Base-by-base conservation (phyloP, 2,113 vertebrate species). In the Pachypanchax playfairii region DNA sequence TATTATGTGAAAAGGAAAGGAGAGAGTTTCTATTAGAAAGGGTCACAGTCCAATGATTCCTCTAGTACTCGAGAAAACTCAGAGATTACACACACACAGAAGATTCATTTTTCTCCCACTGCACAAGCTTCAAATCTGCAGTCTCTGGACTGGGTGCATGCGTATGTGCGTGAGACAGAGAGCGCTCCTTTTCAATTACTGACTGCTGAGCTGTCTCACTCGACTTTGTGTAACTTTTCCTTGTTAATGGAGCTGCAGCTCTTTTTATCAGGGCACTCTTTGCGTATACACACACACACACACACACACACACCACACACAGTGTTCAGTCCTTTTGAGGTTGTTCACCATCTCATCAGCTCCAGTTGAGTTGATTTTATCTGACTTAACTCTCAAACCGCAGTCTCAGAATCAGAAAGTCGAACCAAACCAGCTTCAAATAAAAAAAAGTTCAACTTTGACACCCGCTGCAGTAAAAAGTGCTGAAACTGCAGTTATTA, bases 181-280 rank as follows among this genome's bases (percentile, higher is more conserved):
- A 15, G 33, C 39, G 61, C 48, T 1, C 41, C 31, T 33, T 11
- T 33, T 53, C 7, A 12, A 26, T 56, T 4, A 0, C 31, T 52
- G 26, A 43, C 44, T 76, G 59, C 68, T 61, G 54, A 70, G 61
- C 65, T 41, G 41, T 12, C 12, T n/a, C 13, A 4, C 49, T 55
- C 15, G 21, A 20, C 43, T 58, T 60, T 61, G 39, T 42, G 5
- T 22, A 39, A 2, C 26, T 76, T 43, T 47, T 47, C 21, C 14
- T 61, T 58, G 62, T 70, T 65, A 54, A 48, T 48, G 10, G 38
- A 67, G 52, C 66, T 49, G 13, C 68, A 42, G 18, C 35, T 7
- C 47, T 47, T 1, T 44, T 14, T 10, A 2, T 39, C 38, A 41
- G 18, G 1, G 31, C 47, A 31, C 51, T 41, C 55, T 22, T 8